Evolutionary conservation across 2,113 vertebrate genomes (phyloP).

Genomic region (Elanoides forficatus): DNA sequence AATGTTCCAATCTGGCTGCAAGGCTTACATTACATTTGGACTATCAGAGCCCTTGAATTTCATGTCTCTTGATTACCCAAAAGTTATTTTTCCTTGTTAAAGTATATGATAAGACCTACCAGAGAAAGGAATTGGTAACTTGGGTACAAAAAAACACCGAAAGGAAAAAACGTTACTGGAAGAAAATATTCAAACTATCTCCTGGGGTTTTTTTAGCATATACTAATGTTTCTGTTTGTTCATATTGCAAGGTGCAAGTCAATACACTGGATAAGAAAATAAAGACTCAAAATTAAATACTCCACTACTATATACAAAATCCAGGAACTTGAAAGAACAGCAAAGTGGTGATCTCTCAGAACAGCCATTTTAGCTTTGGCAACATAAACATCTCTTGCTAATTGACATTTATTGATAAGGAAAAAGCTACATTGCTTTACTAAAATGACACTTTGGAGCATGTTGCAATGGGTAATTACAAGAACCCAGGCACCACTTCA

Average conservation of each 20-base stretch:
- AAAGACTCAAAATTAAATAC: neutral
- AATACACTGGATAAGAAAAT: neutral
- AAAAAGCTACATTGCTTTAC: neutral
- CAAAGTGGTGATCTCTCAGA: neutral
- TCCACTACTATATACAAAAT: neutral
- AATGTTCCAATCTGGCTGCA: neutral
- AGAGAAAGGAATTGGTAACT: neutral
- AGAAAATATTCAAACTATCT: neutral
- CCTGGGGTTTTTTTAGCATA: neutral
- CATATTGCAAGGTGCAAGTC: neutral
- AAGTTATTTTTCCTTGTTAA: neutral
- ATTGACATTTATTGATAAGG: neutral
- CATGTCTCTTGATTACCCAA: neutral
- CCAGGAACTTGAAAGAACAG: neutral
- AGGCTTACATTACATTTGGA: neutral
- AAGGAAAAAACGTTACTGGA: neutral
- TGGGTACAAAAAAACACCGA: neutral
- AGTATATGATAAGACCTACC: neutral
- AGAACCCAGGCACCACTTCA: neutral
- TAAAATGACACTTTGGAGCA: neutral
- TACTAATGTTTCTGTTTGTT: neutral
- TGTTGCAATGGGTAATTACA: neutral
- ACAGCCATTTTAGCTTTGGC: neutral
- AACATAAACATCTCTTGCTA: neutral
- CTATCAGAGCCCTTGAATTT: neutral